Base-by-base conservation (phyloP, 2,113 vertebrate species). In the Mormoops blainvillei region DNA sequence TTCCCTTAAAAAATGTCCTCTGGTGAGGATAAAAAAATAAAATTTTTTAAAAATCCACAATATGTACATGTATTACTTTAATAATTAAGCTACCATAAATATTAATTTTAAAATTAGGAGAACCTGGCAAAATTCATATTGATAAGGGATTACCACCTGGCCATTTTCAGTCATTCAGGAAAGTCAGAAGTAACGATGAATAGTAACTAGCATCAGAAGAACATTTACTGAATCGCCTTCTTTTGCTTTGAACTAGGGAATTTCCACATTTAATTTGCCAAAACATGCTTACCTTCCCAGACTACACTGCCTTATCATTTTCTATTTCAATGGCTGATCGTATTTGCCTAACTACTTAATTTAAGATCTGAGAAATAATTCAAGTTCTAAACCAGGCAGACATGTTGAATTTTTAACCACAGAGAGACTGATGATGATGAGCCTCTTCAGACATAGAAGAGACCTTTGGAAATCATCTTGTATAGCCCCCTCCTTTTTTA, bases 271-370 rank as follows among this genome's bases (percentile, higher is more conserved):
- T 93, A 76, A 82, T 84, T 68, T 91, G 48, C 16, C 54, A 22
- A 81, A 86, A 22, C 54, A 68, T 71, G 13, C 38, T 86, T 56
- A 65, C 61, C 36, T 83, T 81, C 7, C n/a, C 48, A 89, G 50
- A 73, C 10, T 56, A 48, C 2, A 50, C 14, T 48, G 5, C 81
- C 70, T 83, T 91, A 77, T 8, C 86, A 12, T 91, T 94, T 96
- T 33, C 16, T 56, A 3, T 83, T 63, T 45, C 52, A 77, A 84
- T 18, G 9, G 33, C n/a, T 78, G 48, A 76, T 58, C 43, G 43
- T 93, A 84, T 91, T 94, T 96, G 26, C 6, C n/a, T 87, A 78
- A 41, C 45, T 95, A 38, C 45, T 88, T 88, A 90, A 82, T 87
- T 50, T 85, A 88, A 22, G 33, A 88, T 28, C 41, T 26, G 93